Evolutionary conservation across 2,113 vertebrate species (phyloP), one percentile per base, ranked within the genome.

Genomic region (Megalops atlanticus): DNA sequence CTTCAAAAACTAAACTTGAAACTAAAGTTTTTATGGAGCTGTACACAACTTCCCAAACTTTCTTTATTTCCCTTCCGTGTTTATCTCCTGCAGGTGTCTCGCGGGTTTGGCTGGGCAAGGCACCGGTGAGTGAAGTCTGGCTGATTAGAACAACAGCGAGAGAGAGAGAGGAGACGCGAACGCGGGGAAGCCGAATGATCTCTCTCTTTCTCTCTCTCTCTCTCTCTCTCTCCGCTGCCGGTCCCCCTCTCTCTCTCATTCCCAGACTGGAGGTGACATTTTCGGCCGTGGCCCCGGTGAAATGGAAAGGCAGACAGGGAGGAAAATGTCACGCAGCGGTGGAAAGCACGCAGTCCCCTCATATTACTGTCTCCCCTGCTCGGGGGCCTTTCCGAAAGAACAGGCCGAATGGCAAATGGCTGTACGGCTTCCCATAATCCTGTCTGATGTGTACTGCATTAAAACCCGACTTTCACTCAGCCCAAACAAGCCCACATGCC

Each of bases 371-470:
- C 40, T 41, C 35, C 38, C 40, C 7, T 3, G n/a, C 41, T n/a
- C 35, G 38, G 79, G 49, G 36, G 45, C 43, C 15, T 31, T 38
- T 15, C 36, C 18, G 11, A 38, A 21, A 21, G 69, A 38, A 2
- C 3, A 8, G 69, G n/a, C n/a, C 6, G 64, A 16, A 8, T 33
- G 18, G 47, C 16, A n/a, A 69, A 33, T 16, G 47, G 10, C 38
- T 74, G 36, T 76, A 83, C 84, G 47, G 52, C 78, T 85, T n/a
- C 81, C 85, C 27, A 27, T 89, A 77, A 90, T 87, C 86, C 78
- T 81, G 87, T 89, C 83, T 87, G 75, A 84, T 83, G 87, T 86
- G 84, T 77, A 84, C 86, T 88, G 88, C 89, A 85, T 85, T 74
- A 84, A 87, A 79, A 69, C 33, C 68, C 58, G 64, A 1, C 38